Evolutionary conservation across 1,140 invertebrate species (phyloP).

Genomic region (Chrysomallon squamiferum): DNA sequence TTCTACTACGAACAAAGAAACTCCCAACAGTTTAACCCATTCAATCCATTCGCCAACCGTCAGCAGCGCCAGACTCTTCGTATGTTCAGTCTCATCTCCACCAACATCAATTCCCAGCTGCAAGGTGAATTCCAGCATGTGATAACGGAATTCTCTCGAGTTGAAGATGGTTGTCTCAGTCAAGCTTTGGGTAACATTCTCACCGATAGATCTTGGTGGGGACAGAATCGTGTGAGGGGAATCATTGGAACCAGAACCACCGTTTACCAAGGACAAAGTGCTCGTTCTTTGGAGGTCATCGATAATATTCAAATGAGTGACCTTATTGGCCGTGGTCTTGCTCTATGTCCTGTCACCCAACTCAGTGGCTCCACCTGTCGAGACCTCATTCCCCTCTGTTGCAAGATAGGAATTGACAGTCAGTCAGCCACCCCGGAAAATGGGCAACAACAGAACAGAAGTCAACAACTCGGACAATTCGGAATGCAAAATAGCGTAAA

Average conservation of each 20-base stretch:
- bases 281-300: neutral
- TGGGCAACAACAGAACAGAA: neutral
- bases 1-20: neutral
- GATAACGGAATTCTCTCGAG: neutral
- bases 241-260: constrained; percentile 1
- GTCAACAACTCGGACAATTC: neutral
- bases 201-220: constrained; percentile 1
- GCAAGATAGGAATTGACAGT: constrained; percentile 3
- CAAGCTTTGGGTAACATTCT: constrained; percentile 1
- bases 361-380: neutral
- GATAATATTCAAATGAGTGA: neutral
- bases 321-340: neutral
- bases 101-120: neutral
- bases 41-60: neutral
- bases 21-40: neutral
- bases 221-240: neutral
- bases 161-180: neutral
- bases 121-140: constrained; percentile 1
- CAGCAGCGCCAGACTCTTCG: neutral
- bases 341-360: neutral
- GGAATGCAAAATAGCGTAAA: neutral
- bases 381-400: constrained; percentile 1
- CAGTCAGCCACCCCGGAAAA: neutral
- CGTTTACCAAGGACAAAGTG: constrained; percentile 2
- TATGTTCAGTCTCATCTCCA: neutral